Evolutionary conservation across 2,113 vertebrate genomes (phyloP), one percentile per base, ranked within the genome.

Genomic region (Hirundichthys speculiger): DNA sequence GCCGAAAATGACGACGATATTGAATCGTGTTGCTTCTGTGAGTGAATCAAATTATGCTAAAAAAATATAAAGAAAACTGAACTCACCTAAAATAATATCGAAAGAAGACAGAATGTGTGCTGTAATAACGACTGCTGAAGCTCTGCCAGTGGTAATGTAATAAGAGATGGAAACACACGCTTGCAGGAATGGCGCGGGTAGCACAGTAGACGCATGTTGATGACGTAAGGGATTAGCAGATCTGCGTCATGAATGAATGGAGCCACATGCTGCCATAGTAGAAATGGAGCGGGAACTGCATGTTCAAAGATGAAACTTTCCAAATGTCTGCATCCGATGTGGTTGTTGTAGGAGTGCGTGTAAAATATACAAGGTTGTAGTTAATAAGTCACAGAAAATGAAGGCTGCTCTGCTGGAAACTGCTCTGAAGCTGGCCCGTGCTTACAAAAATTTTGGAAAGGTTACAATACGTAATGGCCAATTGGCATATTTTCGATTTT

Each of bases 101-200:
- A 51, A 1, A 64, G 60, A 67, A 51, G 64, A 46, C 30, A 24
- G 63, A 78, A 34, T 60, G 9, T 46, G 3, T 48, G 49, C 9
- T 30, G 40, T 24, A 50, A 56, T 67, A 54, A 61, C 14, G 39
- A 15, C 51, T 50, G 50, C 54, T 34, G 39, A 58, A 74, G 73
- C 73, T 61, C 64, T 52, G 67, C 22, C 79, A 69, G 6, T 62
- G 53, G 15, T 67, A 59, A 51, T 56, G 76, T 68, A 54, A 69
- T 41, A 55, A 18, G 65, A 76, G 59, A 58, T 71, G 82, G 53
- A 69, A 54, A 80, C 73, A 90, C 90, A 89, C 90, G 88, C 78
- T 88, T 75, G 81, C 69, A 46, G 49, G 88, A 87, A 86, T 84
- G 87, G 90, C 90, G 89, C 89, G 80, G 51, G 66, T 68, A 43